A percentile compares a stretch with the other conserved stretches of the same genome.
Evolutionary conservation across 2,888 invertebrate species (phyloP).

Genomic region (Crematogaster levior): DNA sequence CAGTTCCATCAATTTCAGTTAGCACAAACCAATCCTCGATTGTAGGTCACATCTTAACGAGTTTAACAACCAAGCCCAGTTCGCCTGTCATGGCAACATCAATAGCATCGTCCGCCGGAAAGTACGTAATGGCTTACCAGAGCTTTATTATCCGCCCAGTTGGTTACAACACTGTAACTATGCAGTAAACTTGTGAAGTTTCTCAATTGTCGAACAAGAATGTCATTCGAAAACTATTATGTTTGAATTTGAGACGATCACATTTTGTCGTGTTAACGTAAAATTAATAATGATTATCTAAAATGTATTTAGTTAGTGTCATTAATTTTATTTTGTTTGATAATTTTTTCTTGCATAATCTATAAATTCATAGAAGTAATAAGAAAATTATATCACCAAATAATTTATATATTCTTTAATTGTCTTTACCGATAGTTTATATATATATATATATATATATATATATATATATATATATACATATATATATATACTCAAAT

Average conservation of each 20-base stretch:
- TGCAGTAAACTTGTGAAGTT: conserved; percentile 7
- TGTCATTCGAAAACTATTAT: background rate
- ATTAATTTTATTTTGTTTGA: background rate
- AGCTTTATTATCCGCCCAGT: conserved; percentile 50
- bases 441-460: no score
- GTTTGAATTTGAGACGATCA: background rate
- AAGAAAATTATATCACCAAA: background rate
- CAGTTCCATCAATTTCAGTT: conserved; percentile 42
- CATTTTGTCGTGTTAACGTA: background rate
- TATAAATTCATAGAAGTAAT: background rate
- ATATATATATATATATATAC: no score
- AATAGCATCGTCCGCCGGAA: conserved; percentile 60
- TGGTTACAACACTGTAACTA: conserved; percentile 28
- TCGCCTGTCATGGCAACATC: conserved; percentile 59
- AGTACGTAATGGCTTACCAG: conserved; percentile 70
- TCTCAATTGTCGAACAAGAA: conserved; percentile 8
- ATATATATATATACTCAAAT: no score
- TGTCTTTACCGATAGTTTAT: background rate
- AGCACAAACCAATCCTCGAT: conserved; percentile 63
- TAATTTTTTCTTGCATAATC: background rate
- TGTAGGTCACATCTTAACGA: conserved; percentile 53
- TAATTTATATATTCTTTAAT: background rate
- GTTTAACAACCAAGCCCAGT: conserved; percentile 58
- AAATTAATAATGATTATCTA: background rate
- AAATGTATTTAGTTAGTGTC: background rate